Evolutionary conservation across 2,113 vertebrate species (phyloP).

Genomic region (Apus apus): DNA sequence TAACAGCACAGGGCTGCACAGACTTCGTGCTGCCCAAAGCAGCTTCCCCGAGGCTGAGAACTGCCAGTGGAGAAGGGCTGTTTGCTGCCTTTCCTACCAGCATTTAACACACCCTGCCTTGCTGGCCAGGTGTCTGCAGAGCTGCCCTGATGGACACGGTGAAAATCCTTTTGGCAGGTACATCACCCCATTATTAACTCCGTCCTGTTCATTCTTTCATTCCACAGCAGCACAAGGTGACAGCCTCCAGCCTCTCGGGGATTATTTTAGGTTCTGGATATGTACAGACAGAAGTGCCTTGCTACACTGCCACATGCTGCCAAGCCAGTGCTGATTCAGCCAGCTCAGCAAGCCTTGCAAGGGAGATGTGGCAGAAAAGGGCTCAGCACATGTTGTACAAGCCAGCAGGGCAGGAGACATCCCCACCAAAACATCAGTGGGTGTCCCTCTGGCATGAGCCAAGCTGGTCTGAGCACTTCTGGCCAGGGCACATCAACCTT

Average conservation of each 20-base stretch:
- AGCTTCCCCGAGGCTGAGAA: not conserved
- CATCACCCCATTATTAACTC: not conserved
- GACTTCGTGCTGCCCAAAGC: not conserved
- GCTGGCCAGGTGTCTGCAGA: not conserved
- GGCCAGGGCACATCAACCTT: too few species aligned
- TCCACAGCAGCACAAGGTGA: not conserved
- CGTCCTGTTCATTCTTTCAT: not conserved
- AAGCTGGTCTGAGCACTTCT: not conserved
- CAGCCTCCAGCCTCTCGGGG: not conserved
- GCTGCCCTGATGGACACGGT: not conserved
- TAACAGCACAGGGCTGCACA: not conserved
- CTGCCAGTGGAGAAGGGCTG: not conserved
- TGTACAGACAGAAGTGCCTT: not conserved
- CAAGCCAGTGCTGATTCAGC: not conserved
- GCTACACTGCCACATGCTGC: not conserved
- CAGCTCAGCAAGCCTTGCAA: not conserved
- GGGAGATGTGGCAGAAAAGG: not conserved
- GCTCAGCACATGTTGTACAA: not conserved
- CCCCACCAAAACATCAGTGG: fast-evolving
- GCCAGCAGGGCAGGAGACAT: not conserved
- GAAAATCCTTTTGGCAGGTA: not conserved
- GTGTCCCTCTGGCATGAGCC: not conserved
- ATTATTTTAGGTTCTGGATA: not conserved
- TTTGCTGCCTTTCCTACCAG: not conserved
- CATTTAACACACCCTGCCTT: not conserved